Base-by-base conservation (phyloP, 2,888 invertebrate species). In the Pandemis heparana region DNA sequence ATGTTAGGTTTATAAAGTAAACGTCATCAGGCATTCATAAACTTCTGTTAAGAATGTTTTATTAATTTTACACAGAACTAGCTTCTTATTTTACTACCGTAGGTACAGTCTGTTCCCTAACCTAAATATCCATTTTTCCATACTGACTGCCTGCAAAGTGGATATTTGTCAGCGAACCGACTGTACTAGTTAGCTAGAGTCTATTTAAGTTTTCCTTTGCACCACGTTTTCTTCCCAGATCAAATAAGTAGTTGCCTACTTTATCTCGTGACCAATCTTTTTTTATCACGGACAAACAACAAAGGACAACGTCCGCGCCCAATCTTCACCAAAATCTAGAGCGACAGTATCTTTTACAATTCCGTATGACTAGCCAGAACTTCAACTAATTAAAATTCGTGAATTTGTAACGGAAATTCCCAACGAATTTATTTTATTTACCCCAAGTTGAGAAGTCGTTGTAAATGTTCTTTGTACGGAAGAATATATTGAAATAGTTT, bases 401-500 rank as follows among this genome's bases (percentile, higher is more conserved):
- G 41, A 14, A 18, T 39, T 62, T 32, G 53, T 87, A 92, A 91
- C 91, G 88, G 88, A 85, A 87, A 84, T 89, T 91, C 90, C 86
- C 90, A 89, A 79, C 41, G 60, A 67, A 70, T 72, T 61, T 56
- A 39, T 72, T 75, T 48, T 68, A 72, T 68, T 75, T 64, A 64
- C 73, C 70, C 72, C 65, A 74, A 72, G 74, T 77, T 74, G 75
- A 82, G 77, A 80, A 83, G 82, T 84, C 79, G 82, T 84, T 82
- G 81, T 78, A 81, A 82, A 83, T 78, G 79, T 81, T 80, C 83
- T 84, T 80, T 79, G 81, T 77, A 79, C 78, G 79, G 83, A 85
- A 89, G 87, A 85, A 83, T 84, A 84, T 69, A 89, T 89, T 90
- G 85, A 87, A 91, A 89, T 88, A 88, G 87, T 86, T 88, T 87